phyloP scores from a whole-genome alignment of 2,797 vertebrate species.

The Ambastaia sidthimunki region DNA sequence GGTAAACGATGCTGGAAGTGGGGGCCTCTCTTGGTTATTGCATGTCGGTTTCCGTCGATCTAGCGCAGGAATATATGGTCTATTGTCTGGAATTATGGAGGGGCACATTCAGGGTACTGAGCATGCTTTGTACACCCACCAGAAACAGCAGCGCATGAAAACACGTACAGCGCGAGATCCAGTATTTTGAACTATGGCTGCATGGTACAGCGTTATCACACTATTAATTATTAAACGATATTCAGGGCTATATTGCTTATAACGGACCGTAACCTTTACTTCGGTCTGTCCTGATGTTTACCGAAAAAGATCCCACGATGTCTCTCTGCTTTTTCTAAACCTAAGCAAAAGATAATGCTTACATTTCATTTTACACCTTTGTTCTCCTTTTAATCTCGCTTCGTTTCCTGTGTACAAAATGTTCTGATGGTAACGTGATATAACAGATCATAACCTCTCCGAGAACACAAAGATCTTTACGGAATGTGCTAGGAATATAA shows the following conservation, averaged over 20 bases:
- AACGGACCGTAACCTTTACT: background rate
- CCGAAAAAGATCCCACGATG: background rate
- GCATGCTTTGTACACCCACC: conserved; percentile 10
- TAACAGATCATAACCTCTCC: conserved; percentile 42
- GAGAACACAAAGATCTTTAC: conserved; percentile 37
- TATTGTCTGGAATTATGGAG: conserved; percentile 49
- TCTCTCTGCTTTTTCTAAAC: background rate
- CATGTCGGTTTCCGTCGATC: conserved; percentile 47
- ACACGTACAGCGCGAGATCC: no score
- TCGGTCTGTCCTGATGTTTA: background rate
- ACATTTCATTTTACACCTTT: background rate
- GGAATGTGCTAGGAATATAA: conserved; percentile 46
- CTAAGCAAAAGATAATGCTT: background rate
- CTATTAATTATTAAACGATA: background rate
- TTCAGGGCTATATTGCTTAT: background rate
- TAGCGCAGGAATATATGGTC: conserved; percentile 38
- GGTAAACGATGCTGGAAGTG: conserved; percentile 22
- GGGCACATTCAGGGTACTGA: conserved; percentile 33
- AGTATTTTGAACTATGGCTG: no score
- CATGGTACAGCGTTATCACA: background rate
- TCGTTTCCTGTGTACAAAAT: conserved; percentile 13
- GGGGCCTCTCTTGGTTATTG: conserved; percentile 34
- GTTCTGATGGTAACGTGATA: conserved; percentile 31
- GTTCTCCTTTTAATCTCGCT: conserved; percentile 4
- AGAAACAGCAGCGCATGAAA: background rate